Evolutionary conservation across 2,113 vertebrate genomes (phyloP), one percentile per base, ranked within the genome.

Genomic region (Nasalis larvatus): DNA sequence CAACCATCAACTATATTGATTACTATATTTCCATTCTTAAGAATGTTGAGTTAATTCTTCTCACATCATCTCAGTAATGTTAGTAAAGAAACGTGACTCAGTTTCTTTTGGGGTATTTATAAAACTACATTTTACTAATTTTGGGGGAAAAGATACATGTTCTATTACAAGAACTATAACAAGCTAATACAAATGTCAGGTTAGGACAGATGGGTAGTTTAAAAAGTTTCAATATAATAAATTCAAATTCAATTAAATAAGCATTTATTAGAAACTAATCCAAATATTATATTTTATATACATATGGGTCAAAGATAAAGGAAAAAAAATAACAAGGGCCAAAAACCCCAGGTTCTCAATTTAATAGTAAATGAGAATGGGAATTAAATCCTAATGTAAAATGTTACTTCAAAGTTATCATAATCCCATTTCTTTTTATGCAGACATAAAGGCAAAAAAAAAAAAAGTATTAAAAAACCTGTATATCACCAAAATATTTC

Each of bases 231-330:
- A 94, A 60, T 66, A 52, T 58, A 95, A 95, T 49, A 77, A 47
- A 95, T 85, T 66, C 74, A 82, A 94, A 94, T 73, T 92, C 40
- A 73, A 37, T 45, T 85, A 81, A 89, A 54, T 71, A 92, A 94
- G 49, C 6, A 77, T 13, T 73, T 87, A 32, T 88, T 73, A 2
- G 5, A 96, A 94, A 92, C 11, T 47, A 20, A 87, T 69, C 37
- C 58, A 88, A 96, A 66, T 60, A 82, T 89, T 35, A 60, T 27
- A 89, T 8, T 95, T 95, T 54, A 84, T 0, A 90, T 73, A 76
- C 32, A 83, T 37, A 47, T 3, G 66, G 0, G 30, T 97, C n/a
- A 66, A 68, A 42, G 58, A 83, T 69, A 68, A 92, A 12, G 27
- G 1, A 69, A 3, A 13, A 86, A 94, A 40, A 11, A 60, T 25